phyloP scores from a whole-genome alignment of 2,797 vertebrate species.

The Pristis pectinata region DNA sequence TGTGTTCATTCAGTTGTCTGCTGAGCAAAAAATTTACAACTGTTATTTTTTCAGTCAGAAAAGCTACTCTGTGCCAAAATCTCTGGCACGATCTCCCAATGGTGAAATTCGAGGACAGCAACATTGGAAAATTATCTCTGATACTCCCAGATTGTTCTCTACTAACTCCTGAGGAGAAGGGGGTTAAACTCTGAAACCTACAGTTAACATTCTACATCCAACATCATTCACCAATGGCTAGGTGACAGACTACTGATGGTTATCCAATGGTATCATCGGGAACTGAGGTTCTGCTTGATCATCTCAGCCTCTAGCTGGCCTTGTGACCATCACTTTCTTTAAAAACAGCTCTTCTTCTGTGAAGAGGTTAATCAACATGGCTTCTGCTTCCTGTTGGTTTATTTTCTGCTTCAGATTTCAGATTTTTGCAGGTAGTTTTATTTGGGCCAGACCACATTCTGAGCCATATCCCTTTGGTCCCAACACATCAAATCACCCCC shows the following conservation, averaged over 20 bases:
- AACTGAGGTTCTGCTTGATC: neutral
- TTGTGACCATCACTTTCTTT: neutral
- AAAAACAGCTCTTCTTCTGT: neutral
- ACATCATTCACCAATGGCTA: neutral
- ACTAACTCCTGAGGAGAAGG: neutral
- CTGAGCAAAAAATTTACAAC: neutral
- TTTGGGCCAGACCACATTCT: neutral
- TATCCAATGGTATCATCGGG: neutral
- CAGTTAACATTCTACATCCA: neutral
- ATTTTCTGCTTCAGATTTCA: neutral
- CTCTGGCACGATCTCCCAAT: neutral
- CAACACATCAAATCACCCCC: neutral
- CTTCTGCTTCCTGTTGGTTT: neutral
- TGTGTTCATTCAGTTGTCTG: neutral
- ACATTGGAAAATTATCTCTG: neutral
- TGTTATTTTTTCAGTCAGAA: neutral
- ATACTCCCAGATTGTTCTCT: neutral
- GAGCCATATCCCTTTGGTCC: neutral
- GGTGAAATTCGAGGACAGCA: neutral
- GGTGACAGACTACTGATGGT: neutral
- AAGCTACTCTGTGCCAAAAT: neutral
- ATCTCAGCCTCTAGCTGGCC: neutral
- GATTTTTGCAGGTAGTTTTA: neutral
- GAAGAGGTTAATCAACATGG: neutral
- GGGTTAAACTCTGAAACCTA: neutral